A percentile compares a stretch with the other conserved stretches of the same genome.
phyloP scores from a whole-genome alignment of 1,140 invertebrate genomes.

The Stegodyphus dumicola region DNA sequence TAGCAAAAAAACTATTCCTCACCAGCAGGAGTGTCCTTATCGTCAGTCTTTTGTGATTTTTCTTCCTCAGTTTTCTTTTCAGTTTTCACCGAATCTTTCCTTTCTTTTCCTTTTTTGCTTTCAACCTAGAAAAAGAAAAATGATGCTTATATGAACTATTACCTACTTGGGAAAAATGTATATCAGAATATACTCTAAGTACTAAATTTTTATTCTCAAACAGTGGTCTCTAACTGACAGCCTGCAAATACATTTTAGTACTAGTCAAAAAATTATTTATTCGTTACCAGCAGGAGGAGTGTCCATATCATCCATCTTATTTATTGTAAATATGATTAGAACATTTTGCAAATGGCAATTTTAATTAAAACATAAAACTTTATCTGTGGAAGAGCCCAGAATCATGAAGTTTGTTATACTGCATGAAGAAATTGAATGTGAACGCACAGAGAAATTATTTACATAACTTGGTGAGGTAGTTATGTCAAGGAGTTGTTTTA shows the following conservation, averaged over 20 bases:
- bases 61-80: slow-evolving; percentile 60
- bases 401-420: too few relatives aligned
- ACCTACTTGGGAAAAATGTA: background rate
- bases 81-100: slow-evolving; percentile 55
- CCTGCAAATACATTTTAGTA: background rate
- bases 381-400: too few relatives aligned
- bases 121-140: slow-evolving; percentile 27
- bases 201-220: background rate
- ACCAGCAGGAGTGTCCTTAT: slow-evolving; percentile 58
- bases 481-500: too few relatives aligned
- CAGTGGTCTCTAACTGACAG: background rate
- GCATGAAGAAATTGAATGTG: too few relatives aligned
- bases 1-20: background rate
- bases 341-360: too few relatives aligned
- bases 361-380: too few relatives aligned
- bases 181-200: background rate
- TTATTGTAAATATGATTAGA: too few relatives aligned
- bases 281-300: too few relatives aligned
- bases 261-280: too few relatives aligned
- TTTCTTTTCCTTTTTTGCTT: slow-evolving; percentile 32
- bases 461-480: too few relatives aligned
- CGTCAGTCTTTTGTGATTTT: slow-evolving; percentile 58
- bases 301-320: too few relatives aligned
- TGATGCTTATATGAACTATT: background rate
- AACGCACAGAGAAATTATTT: too few relatives aligned